Evolutionary conservation across 2,113 vertebrate species (phyloP).

Genomic region (Urocynchramus pylzowi): DNA sequence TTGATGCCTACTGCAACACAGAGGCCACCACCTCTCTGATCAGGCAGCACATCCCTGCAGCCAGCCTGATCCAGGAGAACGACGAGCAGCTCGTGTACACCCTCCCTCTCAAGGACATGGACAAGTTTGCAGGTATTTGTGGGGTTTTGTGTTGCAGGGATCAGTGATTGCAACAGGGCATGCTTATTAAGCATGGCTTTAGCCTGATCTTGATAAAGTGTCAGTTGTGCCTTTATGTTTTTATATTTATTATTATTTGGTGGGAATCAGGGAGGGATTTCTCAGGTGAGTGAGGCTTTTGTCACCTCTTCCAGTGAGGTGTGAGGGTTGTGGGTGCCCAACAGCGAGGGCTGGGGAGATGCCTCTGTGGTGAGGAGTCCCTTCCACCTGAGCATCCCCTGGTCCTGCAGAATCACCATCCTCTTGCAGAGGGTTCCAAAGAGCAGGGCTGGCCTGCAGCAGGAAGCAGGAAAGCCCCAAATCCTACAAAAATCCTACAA

Average conservation of each 20-base stretch:
- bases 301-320: fast-evolving
- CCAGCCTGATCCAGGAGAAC: conserved; percentile 81
- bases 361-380: not conserved
- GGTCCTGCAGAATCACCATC: not conserved
- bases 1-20: conserved; percentile 77
- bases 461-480: not conserved
- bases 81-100: conserved; percentile 87
- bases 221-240: fast-evolving
- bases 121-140: conserved; percentile 85
- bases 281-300: not conserved
- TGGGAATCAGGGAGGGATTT: not conserved
- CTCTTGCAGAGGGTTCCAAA: fast-evolving
- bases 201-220: fast-evolving
- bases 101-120: conserved; percentile 88
- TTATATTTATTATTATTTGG: fast-evolving
- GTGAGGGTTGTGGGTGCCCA: not conserved
- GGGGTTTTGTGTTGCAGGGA: not conserved
- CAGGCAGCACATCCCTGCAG: conserved; percentile 81
- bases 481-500: not conserved
- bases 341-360: not conserved
- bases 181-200: fast-evolving
- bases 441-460: not conserved
- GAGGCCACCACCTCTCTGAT: conserved; percentile 81
- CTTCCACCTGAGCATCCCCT: not conserved
- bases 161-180: fast-evolving